Evolutionary conservation across 1,140 invertebrate species (phyloP).

Genomic region (Sipha flava): DNA sequence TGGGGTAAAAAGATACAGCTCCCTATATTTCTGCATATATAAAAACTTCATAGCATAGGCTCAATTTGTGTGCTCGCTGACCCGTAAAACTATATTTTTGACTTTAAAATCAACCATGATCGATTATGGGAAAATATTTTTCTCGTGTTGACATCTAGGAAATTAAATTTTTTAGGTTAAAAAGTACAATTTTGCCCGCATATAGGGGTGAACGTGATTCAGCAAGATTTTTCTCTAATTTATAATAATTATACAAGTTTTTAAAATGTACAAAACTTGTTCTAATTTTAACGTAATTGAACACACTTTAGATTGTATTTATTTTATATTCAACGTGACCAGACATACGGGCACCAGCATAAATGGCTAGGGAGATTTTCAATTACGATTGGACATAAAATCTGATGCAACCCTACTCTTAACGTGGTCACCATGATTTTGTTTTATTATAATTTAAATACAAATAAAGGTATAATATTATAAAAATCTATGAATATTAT

Average conservation of each 20-base stretch:
- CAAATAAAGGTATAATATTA: not conserved
- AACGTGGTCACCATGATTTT: not conserved
- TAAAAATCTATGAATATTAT: not conserved
- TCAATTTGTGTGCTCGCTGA: not conserved
- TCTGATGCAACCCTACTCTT: not conserved
- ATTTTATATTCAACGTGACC: not conserved
- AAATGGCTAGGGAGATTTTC: not conserved
- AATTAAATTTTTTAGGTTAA: conserved; percentile 4
- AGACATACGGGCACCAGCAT: conserved; percentile 32
- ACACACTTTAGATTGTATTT: not conserved
- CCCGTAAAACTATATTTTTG: conserved; percentile 11
- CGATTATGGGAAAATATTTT: conserved; percentile 4
- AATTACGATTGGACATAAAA: conserved; percentile 1
- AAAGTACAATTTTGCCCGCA: conserved; percentile 17
- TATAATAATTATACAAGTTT: not conserved
- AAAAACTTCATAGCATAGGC: not conserved
- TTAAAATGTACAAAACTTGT: conserved; percentile 17
- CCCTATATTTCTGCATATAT: conserved; percentile 1
- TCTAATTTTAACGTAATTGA: conserved; percentile 13
- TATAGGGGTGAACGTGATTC: conserved; percentile 26
- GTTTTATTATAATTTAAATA: not conserved
- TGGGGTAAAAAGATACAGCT: not conserved
- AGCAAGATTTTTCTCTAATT: conserved; percentile 11
- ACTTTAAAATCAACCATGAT: conserved; percentile 2
- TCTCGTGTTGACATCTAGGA: not conserved